Evolutionary conservation across 2,797 vertebrate genomes (phyloP).

Genomic region (Epinephelus coioides): DNA sequence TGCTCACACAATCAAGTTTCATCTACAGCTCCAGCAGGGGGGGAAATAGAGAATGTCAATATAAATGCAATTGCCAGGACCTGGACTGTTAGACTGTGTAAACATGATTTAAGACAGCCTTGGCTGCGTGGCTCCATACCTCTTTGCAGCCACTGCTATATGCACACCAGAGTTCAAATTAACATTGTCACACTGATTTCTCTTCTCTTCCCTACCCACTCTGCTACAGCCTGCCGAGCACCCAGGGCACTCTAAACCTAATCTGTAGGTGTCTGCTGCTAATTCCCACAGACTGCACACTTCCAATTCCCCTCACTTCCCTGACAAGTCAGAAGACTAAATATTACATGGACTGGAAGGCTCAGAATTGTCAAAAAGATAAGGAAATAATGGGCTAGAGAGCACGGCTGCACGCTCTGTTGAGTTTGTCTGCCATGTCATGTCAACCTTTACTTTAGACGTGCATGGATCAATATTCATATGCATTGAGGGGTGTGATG

Average conservation of each 20-base stretch:
- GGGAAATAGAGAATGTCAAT: slow-evolving; percentile 9
- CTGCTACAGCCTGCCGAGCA: slow-evolving; percentile 36
- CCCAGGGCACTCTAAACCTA: slow-evolving; percentile 49
- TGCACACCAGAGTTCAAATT: slow-evolving; percentile 58
- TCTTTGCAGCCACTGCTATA: slow-evolving; percentile 32
- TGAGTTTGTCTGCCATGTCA: slow-evolving; percentile 46
- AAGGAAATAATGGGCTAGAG: slow-evolving; percentile 51
- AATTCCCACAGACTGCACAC: slow-evolving; percentile 62
- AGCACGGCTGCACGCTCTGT: slow-evolving; percentile 3
- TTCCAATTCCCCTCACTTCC: slow-evolving; percentile 51
- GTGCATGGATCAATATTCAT: slow-evolving; percentile 61
- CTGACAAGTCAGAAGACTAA: slow-evolving; percentile 46
- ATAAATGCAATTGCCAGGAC: slow-evolving; percentile 53
- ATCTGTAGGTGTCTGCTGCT: slow-evolving; percentile 61
- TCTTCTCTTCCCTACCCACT: slow-evolving; percentile 48
- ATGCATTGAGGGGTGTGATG: slow-evolving; percentile 33
- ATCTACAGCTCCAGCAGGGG: background rate
- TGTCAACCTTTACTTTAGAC: slow-evolving; percentile 57
- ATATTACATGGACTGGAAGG: slow-evolving; percentile 50
- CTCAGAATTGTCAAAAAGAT: slow-evolving; percentile 56
- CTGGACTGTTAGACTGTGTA: slow-evolving; percentile 51
- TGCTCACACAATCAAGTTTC: slow-evolving; percentile 6
- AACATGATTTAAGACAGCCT: slow-evolving; percentile 58
- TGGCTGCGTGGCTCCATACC: slow-evolving; percentile 26
- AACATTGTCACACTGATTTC: slow-evolving; percentile 54